Conservation (phyloP, 2,888 invertebrate genomes). For the Sphaerophoria taeniata region DNA sequence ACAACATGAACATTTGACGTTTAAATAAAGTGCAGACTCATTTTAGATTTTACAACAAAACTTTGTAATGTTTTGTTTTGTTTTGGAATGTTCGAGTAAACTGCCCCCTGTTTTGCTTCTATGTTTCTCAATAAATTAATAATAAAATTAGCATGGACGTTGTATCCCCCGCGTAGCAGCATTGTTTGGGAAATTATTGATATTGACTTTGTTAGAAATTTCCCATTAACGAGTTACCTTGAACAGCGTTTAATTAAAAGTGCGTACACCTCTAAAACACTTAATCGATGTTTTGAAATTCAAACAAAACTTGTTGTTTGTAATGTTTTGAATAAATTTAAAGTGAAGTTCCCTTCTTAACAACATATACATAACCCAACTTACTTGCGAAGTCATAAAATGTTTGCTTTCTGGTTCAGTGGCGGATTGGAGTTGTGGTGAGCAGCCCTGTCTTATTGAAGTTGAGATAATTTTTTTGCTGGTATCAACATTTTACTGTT, state of each 20-base stretch:
- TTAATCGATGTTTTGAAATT: conserved; percentile 8
- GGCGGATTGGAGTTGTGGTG: neutral
- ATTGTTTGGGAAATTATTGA: conserved; percentile 28
- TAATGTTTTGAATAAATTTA: conserved; percentile 2
- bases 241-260: conserved; percentile 28
- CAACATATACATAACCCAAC: neutral
- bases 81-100: neutral
- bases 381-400: conserved; percentile 3
- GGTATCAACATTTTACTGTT: too few species aligned
- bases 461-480: too few species aligned
- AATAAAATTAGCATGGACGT: neutral
- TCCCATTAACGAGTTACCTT: conserved; percentile 31
- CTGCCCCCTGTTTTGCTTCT: conserved; percentile 5
- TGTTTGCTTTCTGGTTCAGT: neutral
- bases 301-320: neutral
- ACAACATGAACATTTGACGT: conserved; percentile 18
- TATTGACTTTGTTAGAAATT: conserved; percentile 42
- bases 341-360: neutral
- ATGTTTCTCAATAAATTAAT: neutral
- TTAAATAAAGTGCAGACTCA: conserved; percentile 29
- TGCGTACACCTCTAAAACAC: conserved; percentile 25
- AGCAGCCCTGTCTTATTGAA: too few species aligned
- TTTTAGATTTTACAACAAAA: neutral
- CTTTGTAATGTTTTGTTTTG: conserved; percentile 8
- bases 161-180: neutral